These are phyloP conservation scores for Tetramorium simillimum DNA, from an alignment of 1,140 invertebrate species.

Conservation along the genomic window DNA sequence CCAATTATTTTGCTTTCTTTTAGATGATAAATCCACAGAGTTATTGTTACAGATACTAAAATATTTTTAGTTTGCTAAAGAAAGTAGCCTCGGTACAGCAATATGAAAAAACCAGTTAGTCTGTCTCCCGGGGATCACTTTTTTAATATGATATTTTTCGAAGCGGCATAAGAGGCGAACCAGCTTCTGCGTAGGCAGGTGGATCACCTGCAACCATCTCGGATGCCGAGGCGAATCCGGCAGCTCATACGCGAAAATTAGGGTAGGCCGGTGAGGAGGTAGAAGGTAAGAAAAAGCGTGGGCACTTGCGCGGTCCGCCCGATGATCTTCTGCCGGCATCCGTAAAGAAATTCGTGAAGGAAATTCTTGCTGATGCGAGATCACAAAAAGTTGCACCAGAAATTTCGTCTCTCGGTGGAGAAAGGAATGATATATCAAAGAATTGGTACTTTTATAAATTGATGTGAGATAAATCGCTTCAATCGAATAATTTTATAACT, in stretches of 20 bases:
- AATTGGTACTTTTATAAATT: slow-evolving; percentile 27
- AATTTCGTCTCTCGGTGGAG: slow-evolving; percentile 11
- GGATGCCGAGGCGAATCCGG: slow-evolving; percentile 57
- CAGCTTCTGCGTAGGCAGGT: slow-evolving; percentile 61
- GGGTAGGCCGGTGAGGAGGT: slow-evolving; percentile 48
- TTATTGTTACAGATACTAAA: background rate
- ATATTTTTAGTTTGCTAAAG: background rate
- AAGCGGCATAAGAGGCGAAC: slow-evolving; percentile 40
- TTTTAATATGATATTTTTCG: slow-evolving; percentile 50
- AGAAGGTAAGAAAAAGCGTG: slow-evolving; percentile 58
- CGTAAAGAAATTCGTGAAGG: slow-evolving; percentile 61
- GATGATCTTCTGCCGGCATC: slow-evolving; percentile 53
- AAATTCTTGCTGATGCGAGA: slow-evolving; percentile 51
- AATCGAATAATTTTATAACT: background rate
- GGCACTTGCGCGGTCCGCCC: slow-evolving; percentile 35
- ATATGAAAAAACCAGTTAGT: slow-evolving; percentile 4
- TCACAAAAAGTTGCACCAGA: slow-evolving; percentile 50
- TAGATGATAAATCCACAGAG: background rate
- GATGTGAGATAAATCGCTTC: slow-evolving; percentile 7
- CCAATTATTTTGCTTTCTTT: background rate
- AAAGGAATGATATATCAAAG: background rate
- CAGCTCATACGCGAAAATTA: slow-evolving; percentile 63
- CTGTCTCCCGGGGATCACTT: slow-evolving; percentile 11
- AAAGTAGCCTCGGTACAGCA: background rate
- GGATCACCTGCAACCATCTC: slow-evolving; percentile 56